Percentiles rank a stretch among this genome's conserved stretches.
Evolutionary conservation across 2,113 vertebrate genomes (phyloP).

Genomic region (Psophia crepitans): DNA sequence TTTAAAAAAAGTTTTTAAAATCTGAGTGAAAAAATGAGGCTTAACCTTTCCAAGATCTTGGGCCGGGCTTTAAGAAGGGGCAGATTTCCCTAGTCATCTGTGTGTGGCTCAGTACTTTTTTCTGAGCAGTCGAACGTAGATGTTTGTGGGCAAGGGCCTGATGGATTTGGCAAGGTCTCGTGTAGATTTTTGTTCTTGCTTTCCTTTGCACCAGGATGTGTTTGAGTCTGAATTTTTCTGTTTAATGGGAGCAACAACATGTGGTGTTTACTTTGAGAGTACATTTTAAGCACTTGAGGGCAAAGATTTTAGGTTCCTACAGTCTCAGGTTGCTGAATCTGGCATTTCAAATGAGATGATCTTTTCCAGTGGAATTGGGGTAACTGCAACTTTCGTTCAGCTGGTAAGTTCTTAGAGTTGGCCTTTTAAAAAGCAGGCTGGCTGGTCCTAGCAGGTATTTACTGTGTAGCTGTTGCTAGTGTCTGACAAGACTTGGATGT

Average conservation of each 20-base stretch:
- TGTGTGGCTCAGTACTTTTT: not conserved
- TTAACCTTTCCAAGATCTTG: not conserved
- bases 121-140: fast-evolving
- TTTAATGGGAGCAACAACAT: not conserved
- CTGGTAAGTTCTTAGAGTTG: not conserved
- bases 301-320: not conserved
- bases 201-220: not conserved
- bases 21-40: not conserved
- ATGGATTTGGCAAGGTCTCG: not conserved
- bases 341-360: not conserved
- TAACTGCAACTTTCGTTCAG: not conserved
- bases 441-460: not conserved
- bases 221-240: not conserved
- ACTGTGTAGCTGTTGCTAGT: fast-evolving
- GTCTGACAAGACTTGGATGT: not conserved
- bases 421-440: not conserved
- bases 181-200: not conserved
- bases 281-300: not conserved
- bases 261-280: not conserved
- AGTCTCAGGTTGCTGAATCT: not conserved
- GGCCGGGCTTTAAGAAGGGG: not conserved
- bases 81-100: not conserved
- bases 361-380: not conserved
- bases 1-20: not conserved
- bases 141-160: not conserved